Evolutionary conservation across 2,113 vertebrate species (phyloP), one percentile per base, ranked within the genome.

Genomic region (Oreochromis niloticus): DNA sequence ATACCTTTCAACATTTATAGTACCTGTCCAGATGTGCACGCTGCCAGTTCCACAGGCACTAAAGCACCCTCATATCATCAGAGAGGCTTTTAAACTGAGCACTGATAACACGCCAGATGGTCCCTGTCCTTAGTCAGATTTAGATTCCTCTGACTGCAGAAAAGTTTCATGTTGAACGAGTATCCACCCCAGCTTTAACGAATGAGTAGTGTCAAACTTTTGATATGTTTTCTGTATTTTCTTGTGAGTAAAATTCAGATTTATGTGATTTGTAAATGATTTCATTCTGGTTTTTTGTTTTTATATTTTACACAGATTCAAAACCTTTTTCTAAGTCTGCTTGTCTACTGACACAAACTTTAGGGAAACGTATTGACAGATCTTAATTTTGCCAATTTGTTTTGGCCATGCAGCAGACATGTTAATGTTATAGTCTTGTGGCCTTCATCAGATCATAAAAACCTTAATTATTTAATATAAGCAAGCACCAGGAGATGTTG

Each of bases 231-330:
- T 63, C 9, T 59, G 2, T 57, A 27, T 0, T 17, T 17, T 41
- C 6, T 3, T 63, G 17, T 63, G 32, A 36, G 27, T 63, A 63
- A 36, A 63, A 34, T 63, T 7, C 59, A 63, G 0, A 6, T 63
- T 63, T 63, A 11, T 63, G 59, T 16, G 4, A n/a, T 63, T 63
- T 34, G 59, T 10, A 0, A 0, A 59, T 32, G 57, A 36, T 63
- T 63, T 34, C 32, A 63, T 63, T 34, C 0, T 63, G 59, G 43
- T 7, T 48, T 14, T 43, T 2, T 43, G 13, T 4, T 61, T 61
- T n/a, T 63, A n/a, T n/a, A n/a, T 7, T 63, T 63, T 63, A 63
- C 0, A 63, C 59, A 63, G 0, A 34, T 36, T 63, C 32, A 34
- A 19, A 63, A 19, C 59, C 5, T 19, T 63, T 19, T 63, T 63